Conservation (phyloP, 2,797 vertebrate genomes). For the Ctenopoma kingsleyae region DNA sequence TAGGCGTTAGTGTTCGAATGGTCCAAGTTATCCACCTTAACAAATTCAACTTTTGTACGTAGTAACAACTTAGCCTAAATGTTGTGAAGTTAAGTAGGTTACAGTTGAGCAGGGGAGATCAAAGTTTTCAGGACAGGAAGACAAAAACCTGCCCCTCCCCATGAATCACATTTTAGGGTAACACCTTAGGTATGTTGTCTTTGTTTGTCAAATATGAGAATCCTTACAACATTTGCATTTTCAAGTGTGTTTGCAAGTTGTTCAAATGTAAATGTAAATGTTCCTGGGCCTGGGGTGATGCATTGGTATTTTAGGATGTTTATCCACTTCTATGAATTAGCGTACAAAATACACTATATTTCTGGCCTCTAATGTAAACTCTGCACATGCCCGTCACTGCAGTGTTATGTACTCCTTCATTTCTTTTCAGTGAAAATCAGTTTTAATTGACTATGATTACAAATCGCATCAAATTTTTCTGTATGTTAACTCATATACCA, state of each 20-base stretch:
- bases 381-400: too few species aligned
- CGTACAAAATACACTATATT: background rate
- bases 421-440: background rate
- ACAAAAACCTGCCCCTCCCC: conserved; percentile 82
- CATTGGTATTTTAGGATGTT: conserved; percentile 1
- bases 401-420: background rate
- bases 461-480: too few species aligned
- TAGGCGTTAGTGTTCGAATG: background rate
- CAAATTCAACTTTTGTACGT: background rate
- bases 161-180: conserved; percentile 34
- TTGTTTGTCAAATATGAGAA: conserved; percentile 1
- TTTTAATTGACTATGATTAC: background rate
- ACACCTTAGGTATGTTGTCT: background rate
- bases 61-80: background rate
- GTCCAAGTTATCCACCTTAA: background rate
- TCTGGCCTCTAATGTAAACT: background rate
- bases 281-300: background rate
- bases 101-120: conserved; percentile 81
- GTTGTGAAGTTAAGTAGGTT: conserved; percentile 46
- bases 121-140: conserved; percentile 72
- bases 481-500: too few species aligned
- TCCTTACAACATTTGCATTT: background rate
- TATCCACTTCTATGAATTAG: background rate
- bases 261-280: background rate
- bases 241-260: background rate